Percentiles rank a stretch among this genome's conserved stretches.
phyloP scores from a whole-genome alignment of 1,140 invertebrate genomes.

The Achroia grisella region DNA sequence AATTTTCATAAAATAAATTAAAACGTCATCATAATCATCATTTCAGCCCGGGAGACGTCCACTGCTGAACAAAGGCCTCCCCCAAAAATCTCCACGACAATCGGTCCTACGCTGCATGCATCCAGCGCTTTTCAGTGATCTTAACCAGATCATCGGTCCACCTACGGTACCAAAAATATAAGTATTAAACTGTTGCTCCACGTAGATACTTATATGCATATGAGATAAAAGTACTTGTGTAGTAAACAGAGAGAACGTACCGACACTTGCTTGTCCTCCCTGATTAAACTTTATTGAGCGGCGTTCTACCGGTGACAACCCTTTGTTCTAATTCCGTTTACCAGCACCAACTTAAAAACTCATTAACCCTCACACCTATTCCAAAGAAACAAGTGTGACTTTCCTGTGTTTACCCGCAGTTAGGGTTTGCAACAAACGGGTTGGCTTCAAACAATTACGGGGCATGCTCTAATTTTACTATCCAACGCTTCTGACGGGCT shows the following conservation, averaged over 20 bases:
- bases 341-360: conserved; percentile 13
- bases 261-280: conserved; percentile 23
- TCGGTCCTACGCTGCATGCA: no score
- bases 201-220: no score
- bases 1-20: no score
- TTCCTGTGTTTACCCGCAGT: neutral
- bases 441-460: conserved; percentile 34
- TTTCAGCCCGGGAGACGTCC: no score
- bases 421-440: conserved; percentile 11
- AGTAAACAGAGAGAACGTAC: conserved; percentile 11
- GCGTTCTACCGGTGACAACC: conserved; percentile 32
- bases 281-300: conserved; percentile 44
- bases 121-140: no score
- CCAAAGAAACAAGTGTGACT: conserved; percentile 3
- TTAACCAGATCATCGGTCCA: no score
- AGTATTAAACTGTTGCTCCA: no score
- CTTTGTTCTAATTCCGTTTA: conserved; percentile 37
- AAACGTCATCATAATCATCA: no score
- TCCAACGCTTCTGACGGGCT: conserved; percentile 14
- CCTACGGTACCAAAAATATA: no score
- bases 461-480: conserved; percentile 38
- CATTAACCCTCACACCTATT: conserved; percentile 4
- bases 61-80: no score
- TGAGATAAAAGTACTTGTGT: no score
- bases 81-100: no score